Evolutionary conservation across 2,113 vertebrate genomes (phyloP), one percentile per base, ranked within the genome.

Genomic region (Heterotilapia buettikoferi): DNA sequence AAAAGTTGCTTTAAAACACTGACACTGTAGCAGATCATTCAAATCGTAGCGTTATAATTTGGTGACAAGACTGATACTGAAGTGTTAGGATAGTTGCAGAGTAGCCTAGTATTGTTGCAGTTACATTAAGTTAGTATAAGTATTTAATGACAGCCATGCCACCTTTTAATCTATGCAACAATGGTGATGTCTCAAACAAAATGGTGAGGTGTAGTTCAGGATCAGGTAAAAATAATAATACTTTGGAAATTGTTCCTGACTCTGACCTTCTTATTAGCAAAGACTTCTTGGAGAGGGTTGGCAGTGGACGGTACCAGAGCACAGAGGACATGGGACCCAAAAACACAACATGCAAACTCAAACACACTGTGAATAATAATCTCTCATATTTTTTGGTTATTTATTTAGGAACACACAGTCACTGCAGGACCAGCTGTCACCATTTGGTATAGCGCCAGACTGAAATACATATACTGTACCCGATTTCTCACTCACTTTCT

Each of bases 401-500:
- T 82, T 80, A 80, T 80, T 80, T 59, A 6, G 38, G 38, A 43
- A 38, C 18, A 13, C 18, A 59, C 19, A 76, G 38, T 50, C 24
- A 24, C 54, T 66, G 84, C 73, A 81, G 43, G 89, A 57, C 86
- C 86, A 88, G 80, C 86, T 90, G 86, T 88, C 86, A 19, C 31
- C 14, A 24, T 90, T 53, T 88, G 66, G 82, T 78, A 3, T 33
- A 50, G 10, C 12, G 79, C 89, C 86, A 83, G 68, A 19, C 26
- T 9, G 36, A 61, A 76, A 63, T 36, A 19, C 61, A 47, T 76
- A 40, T 13, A 45, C 52, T 83, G n/a, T 33, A 33, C 21, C 21
- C 4, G 18, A 6, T 80, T 78, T 54, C 21, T 53, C 18, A 40
- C 53, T 29, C 14, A 31, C 8, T 61, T 3, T 18, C 57, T 33